phyloP scores from a whole-genome alignment of 1,140 invertebrate species.

The Papilio glaucus region DNA sequence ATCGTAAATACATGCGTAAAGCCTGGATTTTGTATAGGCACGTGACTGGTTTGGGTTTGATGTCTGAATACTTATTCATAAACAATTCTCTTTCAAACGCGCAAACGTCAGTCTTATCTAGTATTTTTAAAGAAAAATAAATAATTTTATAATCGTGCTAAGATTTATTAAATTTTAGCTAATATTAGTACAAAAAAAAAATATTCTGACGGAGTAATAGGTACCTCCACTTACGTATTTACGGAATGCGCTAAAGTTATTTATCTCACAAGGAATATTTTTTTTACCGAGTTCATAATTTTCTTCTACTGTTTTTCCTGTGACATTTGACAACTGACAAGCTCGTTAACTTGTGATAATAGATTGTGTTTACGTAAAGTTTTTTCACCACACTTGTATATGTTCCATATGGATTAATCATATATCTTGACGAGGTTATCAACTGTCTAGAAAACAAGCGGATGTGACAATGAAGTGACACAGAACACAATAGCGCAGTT shows the following conservation, averaged over 20 bases:
- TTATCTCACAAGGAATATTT: slow-evolving; percentile 18
- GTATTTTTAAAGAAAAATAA: too few relatives aligned
- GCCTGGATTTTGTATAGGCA: background rate
- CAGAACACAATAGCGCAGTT: too few relatives aligned
- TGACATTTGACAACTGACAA: slow-evolving; percentile 29
- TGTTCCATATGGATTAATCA: background rate
- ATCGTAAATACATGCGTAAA: slow-evolving; percentile 8
- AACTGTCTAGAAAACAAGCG: background rate
- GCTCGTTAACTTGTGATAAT: slow-evolving; percentile 30
- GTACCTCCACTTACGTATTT: too few relatives aligned
- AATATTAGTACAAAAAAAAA: background rate
- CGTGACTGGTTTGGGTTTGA: background rate
- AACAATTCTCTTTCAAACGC: background rate
- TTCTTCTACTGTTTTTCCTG: slow-evolving; percentile 27
- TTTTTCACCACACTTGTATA: slow-evolving; percentile 3
- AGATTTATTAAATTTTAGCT: background rate
- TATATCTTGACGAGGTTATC: background rate
- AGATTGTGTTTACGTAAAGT: slow-evolving; percentile 12
- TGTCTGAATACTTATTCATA: background rate
- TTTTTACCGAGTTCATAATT: slow-evolving; percentile 14
- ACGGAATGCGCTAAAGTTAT: slow-evolving; percentile 23
- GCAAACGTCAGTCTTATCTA: too few relatives aligned
- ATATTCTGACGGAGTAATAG: background rate
- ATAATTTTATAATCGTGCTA: too few relatives aligned
- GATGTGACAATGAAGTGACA: too few relatives aligned